Evolutionary conservation across 2,113 vertebrate species (phyloP).

Genomic region (Pampusana beccarii): DNA sequence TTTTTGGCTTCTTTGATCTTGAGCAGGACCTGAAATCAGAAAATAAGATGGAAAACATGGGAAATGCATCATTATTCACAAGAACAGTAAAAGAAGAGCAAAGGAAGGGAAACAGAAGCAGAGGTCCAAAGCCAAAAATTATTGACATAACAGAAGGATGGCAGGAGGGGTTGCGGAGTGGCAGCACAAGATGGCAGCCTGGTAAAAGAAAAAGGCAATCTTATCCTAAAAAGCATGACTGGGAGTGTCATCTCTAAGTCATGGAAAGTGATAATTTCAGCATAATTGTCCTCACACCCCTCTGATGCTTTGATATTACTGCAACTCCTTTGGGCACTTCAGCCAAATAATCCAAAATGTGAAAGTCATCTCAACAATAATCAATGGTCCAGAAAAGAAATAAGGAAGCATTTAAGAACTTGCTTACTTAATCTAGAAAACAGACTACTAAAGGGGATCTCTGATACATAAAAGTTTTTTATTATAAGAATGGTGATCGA

Average conservation of each 20-base stretch:
- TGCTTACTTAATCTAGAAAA: background rate
- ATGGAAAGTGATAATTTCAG: background rate
- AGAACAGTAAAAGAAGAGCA: background rate
- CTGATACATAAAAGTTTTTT: background rate
- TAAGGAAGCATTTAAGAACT: background rate
- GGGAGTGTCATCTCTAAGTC: background rate
- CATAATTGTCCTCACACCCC: background rate
- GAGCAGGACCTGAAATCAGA: constrained; percentile 75
- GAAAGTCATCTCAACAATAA: background rate
- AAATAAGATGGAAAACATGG: background rate
- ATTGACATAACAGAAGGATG: background rate
- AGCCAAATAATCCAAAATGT: background rate
- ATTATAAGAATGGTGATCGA: background rate
- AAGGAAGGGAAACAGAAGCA: background rate
- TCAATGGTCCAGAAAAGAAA: background rate
- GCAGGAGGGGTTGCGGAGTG: background rate
- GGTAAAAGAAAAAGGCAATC: background rate
- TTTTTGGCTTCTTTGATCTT: constrained; percentile 80
- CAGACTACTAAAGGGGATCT: background rate
- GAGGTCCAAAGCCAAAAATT: background rate
- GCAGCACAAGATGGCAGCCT: background rate
- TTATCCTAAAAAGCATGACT: background rate
- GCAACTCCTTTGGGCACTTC: background rate
- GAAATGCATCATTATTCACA: background rate
- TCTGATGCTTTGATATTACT: background rate